A percentile compares a stretch with the other conserved stretches of the same genome.
These are phyloP conservation scores for Myotis daubentonii DNA, from an alignment of 2,797 vertebrate genomes.

Conservation along the genomic window DNA sequence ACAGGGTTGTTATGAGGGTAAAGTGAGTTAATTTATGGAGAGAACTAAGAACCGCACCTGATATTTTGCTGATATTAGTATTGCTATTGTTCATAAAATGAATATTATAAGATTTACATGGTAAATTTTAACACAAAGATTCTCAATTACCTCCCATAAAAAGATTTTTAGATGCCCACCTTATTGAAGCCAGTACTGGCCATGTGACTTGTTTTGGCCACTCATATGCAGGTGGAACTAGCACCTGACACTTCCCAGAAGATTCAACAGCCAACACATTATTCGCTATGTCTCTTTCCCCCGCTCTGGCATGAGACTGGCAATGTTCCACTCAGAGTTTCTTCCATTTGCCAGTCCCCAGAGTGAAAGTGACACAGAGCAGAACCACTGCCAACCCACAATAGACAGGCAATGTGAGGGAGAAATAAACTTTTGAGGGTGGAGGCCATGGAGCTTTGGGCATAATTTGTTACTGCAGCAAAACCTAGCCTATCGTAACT, in stretches of 20 bases:
- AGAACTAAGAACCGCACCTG: background rate
- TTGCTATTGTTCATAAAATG: background rate
- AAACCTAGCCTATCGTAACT: background rate
- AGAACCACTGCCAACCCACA: background rate
- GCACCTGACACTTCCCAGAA: background rate
- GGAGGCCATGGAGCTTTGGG: background rate
- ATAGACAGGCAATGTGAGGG: background rate
- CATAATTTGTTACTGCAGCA: background rate
- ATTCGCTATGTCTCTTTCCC: background rate
- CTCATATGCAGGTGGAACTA: background rate
- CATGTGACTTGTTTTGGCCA: background rate
- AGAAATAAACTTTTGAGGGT: background rate
- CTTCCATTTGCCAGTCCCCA: slow-evolving; percentile 17
- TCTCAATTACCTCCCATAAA: background rate
- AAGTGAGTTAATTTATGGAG: background rate
- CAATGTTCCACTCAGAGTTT: background rate
- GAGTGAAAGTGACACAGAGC: background rate
- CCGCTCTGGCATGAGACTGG: background rate
- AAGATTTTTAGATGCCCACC: background rate
- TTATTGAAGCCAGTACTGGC: background rate
- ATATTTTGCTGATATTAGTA: background rate
- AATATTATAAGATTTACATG: background rate
- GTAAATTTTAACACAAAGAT: background rate
- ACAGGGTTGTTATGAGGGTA: background rate
- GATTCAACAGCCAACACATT: background rate